Conservation (phyloP, 2,113 vertebrate species). For the Gymnorhina tibicen region DNA sequence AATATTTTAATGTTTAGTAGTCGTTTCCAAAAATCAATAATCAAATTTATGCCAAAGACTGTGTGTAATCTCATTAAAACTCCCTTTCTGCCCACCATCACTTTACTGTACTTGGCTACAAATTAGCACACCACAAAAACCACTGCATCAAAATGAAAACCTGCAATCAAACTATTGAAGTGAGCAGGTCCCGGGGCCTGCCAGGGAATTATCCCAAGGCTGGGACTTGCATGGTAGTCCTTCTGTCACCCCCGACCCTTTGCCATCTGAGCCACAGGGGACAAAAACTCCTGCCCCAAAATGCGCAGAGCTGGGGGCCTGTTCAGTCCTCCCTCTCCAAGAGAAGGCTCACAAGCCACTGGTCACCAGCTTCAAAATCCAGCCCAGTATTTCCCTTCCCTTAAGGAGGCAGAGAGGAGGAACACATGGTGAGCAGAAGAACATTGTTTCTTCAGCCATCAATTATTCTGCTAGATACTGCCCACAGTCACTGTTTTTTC, state of each 20-base stretch:
- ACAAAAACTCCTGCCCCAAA: background rate
- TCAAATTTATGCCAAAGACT: background rate
- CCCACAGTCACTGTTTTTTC: fast-evolving
- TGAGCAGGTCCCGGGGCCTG: background rate
- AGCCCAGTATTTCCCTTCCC: background rate
- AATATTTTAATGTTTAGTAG: background rate
- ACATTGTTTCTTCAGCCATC: background rate
- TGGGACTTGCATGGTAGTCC: background rate
- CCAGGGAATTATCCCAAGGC: background rate
- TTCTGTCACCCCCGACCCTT: background rate
- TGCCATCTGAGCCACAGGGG: background rate
- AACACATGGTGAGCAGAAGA: background rate
- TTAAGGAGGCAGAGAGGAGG: background rate
- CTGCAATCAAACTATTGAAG: background rate
- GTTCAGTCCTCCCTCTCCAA: background rate
- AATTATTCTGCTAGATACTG: background rate
- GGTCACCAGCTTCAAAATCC: background rate
- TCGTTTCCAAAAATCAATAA: background rate
- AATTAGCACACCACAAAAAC: background rate
- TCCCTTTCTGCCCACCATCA: background rate
- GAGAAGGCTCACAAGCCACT: background rate
- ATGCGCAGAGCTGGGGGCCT: background rate
- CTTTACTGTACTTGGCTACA: background rate
- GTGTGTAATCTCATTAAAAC: background rate
- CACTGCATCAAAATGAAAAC: background rate